Evolutionary conservation across 2,113 vertebrate species (phyloP).

Genomic region (Albula goreensis): DNA sequence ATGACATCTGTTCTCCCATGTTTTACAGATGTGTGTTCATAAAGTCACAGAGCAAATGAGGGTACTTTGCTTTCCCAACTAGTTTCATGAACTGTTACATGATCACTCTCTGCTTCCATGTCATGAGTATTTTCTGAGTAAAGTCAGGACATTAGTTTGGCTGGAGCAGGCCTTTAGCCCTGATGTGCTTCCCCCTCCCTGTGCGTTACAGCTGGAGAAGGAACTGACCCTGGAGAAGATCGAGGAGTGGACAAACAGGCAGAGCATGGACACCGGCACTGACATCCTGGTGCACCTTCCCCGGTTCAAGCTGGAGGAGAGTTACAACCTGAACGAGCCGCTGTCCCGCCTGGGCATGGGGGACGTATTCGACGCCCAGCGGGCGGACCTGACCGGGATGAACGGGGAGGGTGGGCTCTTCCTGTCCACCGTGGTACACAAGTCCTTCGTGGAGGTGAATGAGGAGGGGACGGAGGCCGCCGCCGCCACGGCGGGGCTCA

Average conservation of each 20-base stretch:
- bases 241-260: constrained; percentile 77
- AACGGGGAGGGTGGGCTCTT: constrained; percentile 73
- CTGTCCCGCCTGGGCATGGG: constrained; percentile 76
- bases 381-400: constrained; percentile 86
- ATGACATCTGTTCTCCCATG: too few relatives aligned
- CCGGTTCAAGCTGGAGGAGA: constrained; percentile 85
- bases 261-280: constrained; percentile 57
- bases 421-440: constrained; percentile 83
- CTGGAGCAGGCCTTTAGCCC: neutral
- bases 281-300: constrained; percentile 78
- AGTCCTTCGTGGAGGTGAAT: constrained; percentile 88
- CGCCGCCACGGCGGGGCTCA: constrained; percentile 77
- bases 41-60: too few relatives aligned
- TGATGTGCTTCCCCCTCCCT: constrained; percentile 3
- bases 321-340: constrained; percentile 70
- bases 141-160: too few relatives aligned
- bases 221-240: constrained; percentile 78
- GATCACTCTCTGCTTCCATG: too few relatives aligned
- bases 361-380: constrained; percentile 71
- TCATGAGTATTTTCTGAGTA: too few relatives aligned
- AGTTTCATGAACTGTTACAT: too few relatives aligned
- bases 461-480: constrained; percentile 92
- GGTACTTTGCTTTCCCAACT: too few relatives aligned
- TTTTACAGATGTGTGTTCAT: too few relatives aligned
- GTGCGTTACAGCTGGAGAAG: constrained; percentile 74